phyloP scores from a whole-genome alignment of 2,797 vertebrate species.

The Sebastes cheni region DNA sequence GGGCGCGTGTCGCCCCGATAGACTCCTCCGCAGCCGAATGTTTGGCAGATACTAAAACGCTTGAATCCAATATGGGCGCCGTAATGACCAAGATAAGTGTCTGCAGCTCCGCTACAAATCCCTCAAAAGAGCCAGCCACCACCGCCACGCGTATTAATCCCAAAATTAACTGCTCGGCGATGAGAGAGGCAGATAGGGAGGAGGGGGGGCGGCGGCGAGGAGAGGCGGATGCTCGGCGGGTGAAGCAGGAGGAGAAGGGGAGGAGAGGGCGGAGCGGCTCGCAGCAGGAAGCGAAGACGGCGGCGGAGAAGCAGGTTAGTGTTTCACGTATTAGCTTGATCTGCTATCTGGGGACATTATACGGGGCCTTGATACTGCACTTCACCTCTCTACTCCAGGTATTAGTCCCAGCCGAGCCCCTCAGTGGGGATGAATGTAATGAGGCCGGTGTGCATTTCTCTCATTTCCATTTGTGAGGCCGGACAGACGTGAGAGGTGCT shows the following conservation, averaged over 20 bases:
- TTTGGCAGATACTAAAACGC: slow-evolving; percentile 84
- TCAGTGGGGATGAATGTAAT: slow-evolving; percentile 39
- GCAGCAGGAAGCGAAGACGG: slow-evolving; percentile 43
- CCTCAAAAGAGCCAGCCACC: slow-evolving; percentile 83
- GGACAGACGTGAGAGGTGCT: slow-evolving; percentile 9
- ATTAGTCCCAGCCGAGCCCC: slow-evolving; percentile 48
- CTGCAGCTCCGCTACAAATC: slow-evolving; percentile 86
- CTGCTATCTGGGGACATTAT: slow-evolving; percentile 54
- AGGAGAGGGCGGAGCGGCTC: slow-evolving; percentile 33
- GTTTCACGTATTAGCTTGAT: slow-evolving; percentile 41
- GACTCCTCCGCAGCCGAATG: slow-evolving; percentile 78
- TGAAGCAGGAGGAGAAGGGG: slow-evolving; percentile 71
- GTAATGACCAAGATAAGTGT: slow-evolving; percentile 89
- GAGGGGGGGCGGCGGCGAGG: slow-evolving; percentile 80
- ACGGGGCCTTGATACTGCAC: slow-evolving; percentile 34
- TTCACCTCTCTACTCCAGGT: slow-evolving; percentile 47
- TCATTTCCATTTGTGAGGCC: slow-evolving; percentile 52
- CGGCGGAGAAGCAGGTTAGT: slow-evolving; percentile 63
- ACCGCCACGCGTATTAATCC: slow-evolving; percentile 82
- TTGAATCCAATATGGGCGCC: slow-evolving; percentile 85
- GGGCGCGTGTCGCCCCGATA: slow-evolving; percentile 82
- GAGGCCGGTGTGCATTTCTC: slow-evolving; percentile 23
- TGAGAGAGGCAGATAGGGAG: slow-evolving; percentile 82
- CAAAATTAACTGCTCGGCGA: slow-evolving; percentile 85
- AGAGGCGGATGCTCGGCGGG: slow-evolving; percentile 81